These are phyloP conservation scores for Anaspis maculata DNA, from an alignment of 2,888 invertebrate species.

Conservation along the genomic window DNA sequence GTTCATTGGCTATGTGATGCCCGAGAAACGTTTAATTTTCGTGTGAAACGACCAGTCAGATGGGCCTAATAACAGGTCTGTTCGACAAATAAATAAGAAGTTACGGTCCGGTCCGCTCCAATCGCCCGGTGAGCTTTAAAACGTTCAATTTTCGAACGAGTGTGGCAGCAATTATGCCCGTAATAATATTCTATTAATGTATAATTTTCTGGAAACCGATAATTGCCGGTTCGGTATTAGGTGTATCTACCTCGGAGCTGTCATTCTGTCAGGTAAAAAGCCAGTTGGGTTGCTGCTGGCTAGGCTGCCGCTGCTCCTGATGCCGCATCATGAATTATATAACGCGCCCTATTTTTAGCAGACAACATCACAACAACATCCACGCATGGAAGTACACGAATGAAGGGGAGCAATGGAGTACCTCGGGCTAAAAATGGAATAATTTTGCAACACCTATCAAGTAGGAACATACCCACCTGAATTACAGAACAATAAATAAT, in stretches of 20 bases:
- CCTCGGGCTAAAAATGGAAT: too few relatives aligned
- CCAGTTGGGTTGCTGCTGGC: too few relatives aligned
- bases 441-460: too few relatives aligned
- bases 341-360: slow-evolving; percentile 10
- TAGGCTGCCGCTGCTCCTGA: too few relatives aligned
- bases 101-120: slow-evolving; percentile 10
- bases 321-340: slow-evolving; percentile 15
- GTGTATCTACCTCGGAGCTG: slow-evolving; percentile 20
- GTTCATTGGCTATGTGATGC: too few relatives aligned
- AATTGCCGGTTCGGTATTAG: slow-evolving; percentile 19
- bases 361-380: too few relatives aligned
- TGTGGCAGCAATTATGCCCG: slow-evolving; percentile 18
- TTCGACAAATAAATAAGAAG: slow-evolving; percentile 13
- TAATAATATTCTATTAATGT: slow-evolving; percentile 18
- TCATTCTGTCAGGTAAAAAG: slow-evolving; percentile 18
- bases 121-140: slow-evolving; percentile 16
- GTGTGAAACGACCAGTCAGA: slow-evolving; percentile 12
- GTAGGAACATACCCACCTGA: too few relatives aligned
- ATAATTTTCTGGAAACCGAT: slow-evolving; percentile 23
- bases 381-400: too few relatives aligned
- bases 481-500: too few relatives aligned
- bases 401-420: too few relatives aligned
- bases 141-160: slow-evolving; percentile 20
- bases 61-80: slow-evolving; percentile 9
- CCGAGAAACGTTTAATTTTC: slow-evolving; percentile 9